phyloP scores from a whole-genome alignment of 2,113 vertebrate species.

The human region DNA sequence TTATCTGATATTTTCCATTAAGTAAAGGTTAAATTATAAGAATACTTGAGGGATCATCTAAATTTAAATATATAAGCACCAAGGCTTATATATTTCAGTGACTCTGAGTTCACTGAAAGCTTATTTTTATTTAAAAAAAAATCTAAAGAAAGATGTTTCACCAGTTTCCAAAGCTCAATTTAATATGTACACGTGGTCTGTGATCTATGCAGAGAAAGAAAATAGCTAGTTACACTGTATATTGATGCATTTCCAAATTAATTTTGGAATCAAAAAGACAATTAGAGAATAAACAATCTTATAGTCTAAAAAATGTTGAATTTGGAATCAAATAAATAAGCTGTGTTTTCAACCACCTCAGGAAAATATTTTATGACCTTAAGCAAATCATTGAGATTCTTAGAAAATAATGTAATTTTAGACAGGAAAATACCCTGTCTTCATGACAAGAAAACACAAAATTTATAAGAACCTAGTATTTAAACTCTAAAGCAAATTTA shows the following conservation, averaged over 20 bases:
- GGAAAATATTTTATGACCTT: neutral
- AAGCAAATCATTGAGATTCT: neutral
- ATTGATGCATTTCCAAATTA: neutral
- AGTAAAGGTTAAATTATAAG: neutral
- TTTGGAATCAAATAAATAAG: neutral
- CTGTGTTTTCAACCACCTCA: neutral
- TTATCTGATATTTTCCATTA: neutral
- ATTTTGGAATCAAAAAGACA: neutral
- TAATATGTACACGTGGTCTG: neutral
- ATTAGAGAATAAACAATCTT: neutral
- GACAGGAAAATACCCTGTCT: neutral
- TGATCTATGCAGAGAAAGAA: neutral
- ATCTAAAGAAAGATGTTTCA: neutral
- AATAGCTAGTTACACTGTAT: neutral
- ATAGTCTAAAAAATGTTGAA: neutral
- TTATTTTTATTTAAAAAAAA: neutral
- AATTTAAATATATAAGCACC: neutral
- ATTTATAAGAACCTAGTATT: neutral
- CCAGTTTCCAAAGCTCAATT: neutral
- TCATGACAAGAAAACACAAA: neutral
- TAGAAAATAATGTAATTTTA: neutral
- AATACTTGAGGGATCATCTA: neutral
- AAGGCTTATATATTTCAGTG: neutral
- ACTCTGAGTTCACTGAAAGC: neutral
- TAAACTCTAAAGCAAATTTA: neutral